Percentiles rank a stretch among this genome's conserved stretches.
These are phyloP conservation scores for Brachylomia viminalis DNA, from an alignment of 2,888 invertebrate species.

Conservation along the genomic window DNA sequence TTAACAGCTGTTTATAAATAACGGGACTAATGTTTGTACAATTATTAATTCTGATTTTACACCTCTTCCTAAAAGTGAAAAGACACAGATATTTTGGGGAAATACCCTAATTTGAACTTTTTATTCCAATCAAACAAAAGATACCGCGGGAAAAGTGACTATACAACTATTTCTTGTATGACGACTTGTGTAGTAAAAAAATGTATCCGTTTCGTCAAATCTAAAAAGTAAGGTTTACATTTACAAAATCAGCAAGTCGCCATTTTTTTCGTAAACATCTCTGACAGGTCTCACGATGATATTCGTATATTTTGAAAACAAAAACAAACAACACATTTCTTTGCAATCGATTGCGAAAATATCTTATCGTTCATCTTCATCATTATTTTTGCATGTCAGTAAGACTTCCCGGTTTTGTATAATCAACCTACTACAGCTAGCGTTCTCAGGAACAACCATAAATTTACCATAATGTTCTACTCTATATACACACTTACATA, in stretches of 20 bases:
- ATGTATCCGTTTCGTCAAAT: constrained; percentile 13
- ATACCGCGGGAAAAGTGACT: neutral
- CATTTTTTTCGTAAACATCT: constrained; percentile 36
- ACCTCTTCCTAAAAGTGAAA: neutral
- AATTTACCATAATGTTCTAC: neutral
- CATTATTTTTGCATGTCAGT: constrained; percentile 14
- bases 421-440: neutral
- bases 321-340: constrained; percentile 28
- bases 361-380: constrained; percentile 25
- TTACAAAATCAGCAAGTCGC: constrained; percentile 31
- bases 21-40: neutral
- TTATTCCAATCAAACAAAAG: neutral
- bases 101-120: neutral
- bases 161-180: neutral
- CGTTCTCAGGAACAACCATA: neutral
- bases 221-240: constrained; percentile 1
- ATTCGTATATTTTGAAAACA: constrained; percentile 32
- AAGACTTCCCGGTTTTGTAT: neutral
- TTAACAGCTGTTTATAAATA: neutral
- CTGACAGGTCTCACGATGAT: constrained; percentile 40
- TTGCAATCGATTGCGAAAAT: constrained; percentile 28
- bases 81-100: too few relatives aligned
- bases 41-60: neutral
- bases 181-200: neutral
- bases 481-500: too few relatives aligned